Conservation (phyloP, 2,797 vertebrate genomes). For the Enteromius trimaculatus region DNA sequence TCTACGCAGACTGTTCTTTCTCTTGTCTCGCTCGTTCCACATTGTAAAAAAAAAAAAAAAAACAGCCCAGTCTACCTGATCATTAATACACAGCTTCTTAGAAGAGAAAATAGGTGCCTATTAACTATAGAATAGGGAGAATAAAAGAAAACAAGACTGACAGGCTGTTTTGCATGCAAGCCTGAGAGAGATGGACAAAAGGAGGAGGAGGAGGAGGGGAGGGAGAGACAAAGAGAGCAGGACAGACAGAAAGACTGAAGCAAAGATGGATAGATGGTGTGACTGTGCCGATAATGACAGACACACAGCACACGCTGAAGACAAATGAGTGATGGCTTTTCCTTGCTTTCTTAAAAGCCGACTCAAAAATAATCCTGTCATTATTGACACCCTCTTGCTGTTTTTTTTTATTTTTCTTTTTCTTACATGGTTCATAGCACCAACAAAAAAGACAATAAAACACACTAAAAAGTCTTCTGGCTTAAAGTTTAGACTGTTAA, state of each 20-base stretch:
- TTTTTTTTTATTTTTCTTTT: too few species aligned
- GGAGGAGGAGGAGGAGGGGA: constrained; percentile 20
- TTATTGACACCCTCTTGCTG: neutral
- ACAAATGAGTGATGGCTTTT: neutral
- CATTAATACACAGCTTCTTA: constrained; percentile 74
- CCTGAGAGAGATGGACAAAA: constrained; percentile 64
- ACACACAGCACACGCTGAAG: neutral
- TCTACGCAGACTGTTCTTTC: constrained; percentile 7
- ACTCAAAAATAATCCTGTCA: neutral
- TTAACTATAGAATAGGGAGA: constrained; percentile 71
- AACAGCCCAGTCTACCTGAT: constrained; percentile 72
- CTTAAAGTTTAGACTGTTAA: neutral
- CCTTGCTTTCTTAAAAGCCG: constrained; percentile 2
- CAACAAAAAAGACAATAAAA: neutral
- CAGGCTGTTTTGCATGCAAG: constrained; percentile 68
- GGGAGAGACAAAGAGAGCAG: constrained; percentile 57
- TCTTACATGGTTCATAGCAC: neutral
- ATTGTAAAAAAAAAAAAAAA: constrained; percentile 54
- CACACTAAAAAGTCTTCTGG: neutral
- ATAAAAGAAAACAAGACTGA: constrained; percentile 69
- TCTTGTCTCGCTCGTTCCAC: neutral
- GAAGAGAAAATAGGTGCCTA: constrained; percentile 68
- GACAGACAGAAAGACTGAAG: constrained; percentile 53
- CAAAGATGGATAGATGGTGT: constrained; percentile 35
- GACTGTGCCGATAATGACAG: constrained; percentile 20